These are phyloP conservation scores for Orthosia incerta DNA, from an alignment of 2,888 invertebrate species.

Conservation along the genomic window DNA sequence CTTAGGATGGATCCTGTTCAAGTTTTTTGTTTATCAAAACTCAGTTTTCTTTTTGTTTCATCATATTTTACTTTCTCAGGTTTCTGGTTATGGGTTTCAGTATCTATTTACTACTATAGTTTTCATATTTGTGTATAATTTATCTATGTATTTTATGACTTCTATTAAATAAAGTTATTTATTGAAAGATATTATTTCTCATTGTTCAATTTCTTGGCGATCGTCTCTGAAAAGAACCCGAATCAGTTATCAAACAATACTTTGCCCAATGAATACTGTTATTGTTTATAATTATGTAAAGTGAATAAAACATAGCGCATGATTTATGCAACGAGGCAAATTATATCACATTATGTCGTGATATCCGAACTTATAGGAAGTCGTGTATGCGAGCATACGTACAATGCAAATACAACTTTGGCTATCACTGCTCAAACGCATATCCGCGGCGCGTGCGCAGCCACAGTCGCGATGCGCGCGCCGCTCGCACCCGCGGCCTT, in stretches of 20 bases:
- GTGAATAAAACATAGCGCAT: not conserved
- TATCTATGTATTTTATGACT: not conserved
- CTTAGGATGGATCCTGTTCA: not conserved
- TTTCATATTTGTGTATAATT: not conserved
- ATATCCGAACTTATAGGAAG: conserved; percentile 55
- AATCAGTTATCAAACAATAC: no score
- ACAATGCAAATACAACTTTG: conserved; percentile 78
- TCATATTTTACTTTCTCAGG: conserved; percentile 1
- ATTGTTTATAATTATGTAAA: not conserved
- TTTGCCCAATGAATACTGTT: not conserved
- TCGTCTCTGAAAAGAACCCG: no score
- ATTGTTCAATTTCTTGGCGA: no score
- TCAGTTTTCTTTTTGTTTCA: conserved; percentile 4
- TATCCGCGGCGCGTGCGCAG: conserved; percentile 75
- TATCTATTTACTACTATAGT: not conserved
- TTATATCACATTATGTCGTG: conserved; percentile 44
- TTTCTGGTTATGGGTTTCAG: not conserved
- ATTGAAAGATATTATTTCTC: no score
- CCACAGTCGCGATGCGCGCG: conserved; percentile 89
- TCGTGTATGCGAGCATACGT: conserved; percentile 44
- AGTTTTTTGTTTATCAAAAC: conserved; percentile 2
- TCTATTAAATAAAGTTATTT: not conserved
- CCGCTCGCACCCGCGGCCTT: conserved; percentile 81
- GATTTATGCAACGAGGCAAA: conserved; percentile 43
- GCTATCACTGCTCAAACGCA: conserved; percentile 83